A percentile compares a stretch with the other conserved stretches of the same genome.
These are phyloP conservation scores for Alligator mississippiensis DNA, from an alignment of 2,113 vertebrate genomes.

Conservation along the genomic window DNA sequence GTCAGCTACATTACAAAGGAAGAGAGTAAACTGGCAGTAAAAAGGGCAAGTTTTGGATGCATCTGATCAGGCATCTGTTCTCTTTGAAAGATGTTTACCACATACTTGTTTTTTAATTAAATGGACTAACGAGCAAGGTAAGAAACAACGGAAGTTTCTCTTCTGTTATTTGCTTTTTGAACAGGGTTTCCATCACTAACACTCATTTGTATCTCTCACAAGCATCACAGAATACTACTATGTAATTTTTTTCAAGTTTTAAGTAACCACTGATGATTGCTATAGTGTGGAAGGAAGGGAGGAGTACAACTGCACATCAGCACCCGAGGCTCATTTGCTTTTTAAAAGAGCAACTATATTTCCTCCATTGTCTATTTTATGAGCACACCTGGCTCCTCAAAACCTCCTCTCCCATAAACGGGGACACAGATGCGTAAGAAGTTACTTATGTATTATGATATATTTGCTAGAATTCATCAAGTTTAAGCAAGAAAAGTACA, in stretches of 20 bases:
- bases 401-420: background rate
- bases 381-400: background rate
- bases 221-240: constrained; percentile 39
- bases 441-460: background rate
- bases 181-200: constrained; percentile 42
- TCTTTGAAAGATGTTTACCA: constrained; percentile 61
- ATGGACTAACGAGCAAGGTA: constrained; percentile 49
- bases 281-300: constrained; percentile 42
- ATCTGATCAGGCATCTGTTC: constrained; percentile 7
- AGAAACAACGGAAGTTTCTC: constrained; percentile 46
- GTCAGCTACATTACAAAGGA: background rate
- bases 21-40: background rate
- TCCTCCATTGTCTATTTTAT: constrained; percentile 63
- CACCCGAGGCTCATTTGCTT: constrained; percentile 50
- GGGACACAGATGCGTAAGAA: background rate
- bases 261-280: constrained; percentile 48
- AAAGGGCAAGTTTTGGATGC: background rate
- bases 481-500: background rate
- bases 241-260: constrained; percentile 44
- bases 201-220: constrained; percentile 1
- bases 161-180: constrained; percentile 28
- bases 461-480: background rate
- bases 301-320: constrained; percentile 38
- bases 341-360: constrained; percentile 55
- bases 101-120: constrained; percentile 51